A percentile compares a stretch with the other conserved stretches of the same genome.
Conservation (phyloP, 1,140 invertebrate genomes). For the Drosophila bifasciata region DNA sequence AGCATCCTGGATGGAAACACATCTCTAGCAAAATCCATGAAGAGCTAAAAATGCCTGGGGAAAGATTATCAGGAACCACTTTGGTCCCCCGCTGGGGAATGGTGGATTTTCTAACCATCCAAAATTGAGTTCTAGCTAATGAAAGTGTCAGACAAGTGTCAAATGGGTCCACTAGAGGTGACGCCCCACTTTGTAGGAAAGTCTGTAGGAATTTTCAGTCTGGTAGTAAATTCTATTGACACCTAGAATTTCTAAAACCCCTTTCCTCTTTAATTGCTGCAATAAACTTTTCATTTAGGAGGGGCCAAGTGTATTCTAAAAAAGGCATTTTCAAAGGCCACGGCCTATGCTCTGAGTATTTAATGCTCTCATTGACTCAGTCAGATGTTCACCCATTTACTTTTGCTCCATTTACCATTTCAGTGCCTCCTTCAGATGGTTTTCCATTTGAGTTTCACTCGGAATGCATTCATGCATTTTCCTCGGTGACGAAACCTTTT, state of each 20-base stretch:
- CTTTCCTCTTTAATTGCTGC: too few species aligned
- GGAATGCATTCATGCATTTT: conserved; percentile 39
- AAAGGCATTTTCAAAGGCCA: conserved; percentile 3
- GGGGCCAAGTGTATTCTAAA: background rate
- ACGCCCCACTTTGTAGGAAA: background rate
- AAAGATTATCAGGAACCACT: too few species aligned
- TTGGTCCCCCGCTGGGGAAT: too few species aligned
- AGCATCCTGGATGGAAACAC: too few species aligned
- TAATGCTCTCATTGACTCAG: conserved; percentile 49
- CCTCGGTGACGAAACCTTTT: conserved; percentile 4
- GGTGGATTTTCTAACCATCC: background rate
- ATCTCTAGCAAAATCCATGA: too few species aligned
- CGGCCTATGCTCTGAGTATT: conserved; percentile 23
- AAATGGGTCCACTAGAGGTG: background rate
- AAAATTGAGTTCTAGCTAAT: background rate
- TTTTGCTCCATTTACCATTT: conserved; percentile 19
- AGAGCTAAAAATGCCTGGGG: too few species aligned
- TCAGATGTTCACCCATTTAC: conserved; percentile 59
- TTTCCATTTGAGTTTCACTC: conserved; percentile 55
- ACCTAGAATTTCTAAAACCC: too few species aligned
- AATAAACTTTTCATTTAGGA: too few species aligned
- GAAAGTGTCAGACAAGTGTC: conserved; percentile 6
- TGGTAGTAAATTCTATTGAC: too few species aligned
- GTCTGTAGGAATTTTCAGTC: background rate
- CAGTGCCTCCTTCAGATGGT: conserved; percentile 30